phyloP scores from a whole-genome alignment of 1,140 invertebrate species.

The Drosophila sucinea region DNA sequence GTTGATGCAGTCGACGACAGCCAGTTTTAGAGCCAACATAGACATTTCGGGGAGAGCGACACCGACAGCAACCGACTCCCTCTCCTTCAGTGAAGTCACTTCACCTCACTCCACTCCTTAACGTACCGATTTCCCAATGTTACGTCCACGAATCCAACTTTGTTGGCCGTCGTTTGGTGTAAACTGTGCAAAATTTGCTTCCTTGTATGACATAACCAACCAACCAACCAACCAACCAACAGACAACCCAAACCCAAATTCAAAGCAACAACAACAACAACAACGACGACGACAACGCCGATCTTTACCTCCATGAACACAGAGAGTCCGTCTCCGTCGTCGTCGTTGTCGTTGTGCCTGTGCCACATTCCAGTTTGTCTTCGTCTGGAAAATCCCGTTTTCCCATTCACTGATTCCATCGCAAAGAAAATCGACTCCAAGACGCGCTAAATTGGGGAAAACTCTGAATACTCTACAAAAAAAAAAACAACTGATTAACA shows the following conservation, averaged over 20 bases:
- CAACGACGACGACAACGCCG: conserved; percentile 55
- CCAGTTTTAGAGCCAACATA: conserved; percentile 33
- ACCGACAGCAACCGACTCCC: conserved; percentile 17
- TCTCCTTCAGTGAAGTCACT: conserved; percentile 9
- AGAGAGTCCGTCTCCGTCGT: conserved; percentile 18
- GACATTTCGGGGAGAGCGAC: conserved; percentile 31
- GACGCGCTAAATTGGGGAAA: background rate
- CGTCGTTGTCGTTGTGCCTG: conserved; percentile 30
- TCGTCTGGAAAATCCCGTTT: conserved; percentile 73
- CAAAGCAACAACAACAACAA: conserved; percentile 21
- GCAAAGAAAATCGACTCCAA: conserved; percentile 17
- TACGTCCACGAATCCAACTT: conserved; percentile 34
- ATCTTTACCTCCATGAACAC: conserved; percentile 71
- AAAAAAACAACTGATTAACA: background rate
- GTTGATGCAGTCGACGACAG: conserved; percentile 27
- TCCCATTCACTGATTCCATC: conserved; percentile 79
- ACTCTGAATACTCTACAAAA: background rate
- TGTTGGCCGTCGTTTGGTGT: conserved; percentile 59
- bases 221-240: conserved; percentile 31
- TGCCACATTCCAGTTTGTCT: conserved; percentile 74
- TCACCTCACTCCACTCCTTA: conserved; percentile 39
- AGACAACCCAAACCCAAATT: conserved; percentile 47
- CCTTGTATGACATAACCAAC: conserved; percentile 75
- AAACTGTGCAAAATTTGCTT: conserved; percentile 58
- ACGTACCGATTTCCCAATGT: conserved; percentile 50